Conservation (phyloP, 2,888 invertebrate species). For the Meloe dianella region DNA sequence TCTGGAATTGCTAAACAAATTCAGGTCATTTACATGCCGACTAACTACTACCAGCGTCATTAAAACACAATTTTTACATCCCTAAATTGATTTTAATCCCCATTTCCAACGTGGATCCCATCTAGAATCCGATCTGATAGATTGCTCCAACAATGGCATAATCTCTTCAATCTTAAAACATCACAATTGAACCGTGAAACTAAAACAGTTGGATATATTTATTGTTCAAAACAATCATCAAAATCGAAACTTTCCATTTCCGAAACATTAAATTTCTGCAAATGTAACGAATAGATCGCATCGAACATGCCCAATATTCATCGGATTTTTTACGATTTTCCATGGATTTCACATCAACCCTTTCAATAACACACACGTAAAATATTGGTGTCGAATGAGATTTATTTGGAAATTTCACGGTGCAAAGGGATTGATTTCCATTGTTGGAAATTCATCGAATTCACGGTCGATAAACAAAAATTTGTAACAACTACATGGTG, state of each 20-base stretch:
- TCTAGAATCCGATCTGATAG: slow-evolving; percentile 32
- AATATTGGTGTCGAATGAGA: slow-evolving; percentile 5
- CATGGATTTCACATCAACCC: slow-evolving; percentile 1
- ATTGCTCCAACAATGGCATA: slow-evolving; percentile 32
- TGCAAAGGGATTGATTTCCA: slow-evolving; percentile 4
- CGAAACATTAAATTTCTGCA: slow-evolving; percentile 47
- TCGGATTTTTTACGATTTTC: not conserved
- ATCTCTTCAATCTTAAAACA: slow-evolving; percentile 40
- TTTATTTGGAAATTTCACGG: slow-evolving; percentile 17
- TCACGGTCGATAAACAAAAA: slow-evolving; percentile 6
- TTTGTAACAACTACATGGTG: not conserved
- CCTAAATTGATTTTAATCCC: not conserved
- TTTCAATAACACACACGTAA: not conserved
- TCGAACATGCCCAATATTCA: not conserved
- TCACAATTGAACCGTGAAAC: slow-evolving; percentile 29
- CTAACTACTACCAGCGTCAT: too few relatives aligned
- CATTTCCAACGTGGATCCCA: slow-evolving; percentile 20
- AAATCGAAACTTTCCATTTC: slow-evolving; percentile 34
- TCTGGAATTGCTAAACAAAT: too few relatives aligned
- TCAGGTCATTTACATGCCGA: too few relatives aligned
- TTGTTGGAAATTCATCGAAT: slow-evolving; percentile 19
- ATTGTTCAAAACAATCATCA: not conserved
- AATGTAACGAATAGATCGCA: slow-evolving; percentile 39
- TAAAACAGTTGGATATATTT: not conserved
- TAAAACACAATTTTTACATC: not conserved